Percentiles rank a stretch among this genome's conserved stretches.
phyloP scores from a whole-genome alignment of 2,888 invertebrate species.

The Rapana venosa region DNA sequence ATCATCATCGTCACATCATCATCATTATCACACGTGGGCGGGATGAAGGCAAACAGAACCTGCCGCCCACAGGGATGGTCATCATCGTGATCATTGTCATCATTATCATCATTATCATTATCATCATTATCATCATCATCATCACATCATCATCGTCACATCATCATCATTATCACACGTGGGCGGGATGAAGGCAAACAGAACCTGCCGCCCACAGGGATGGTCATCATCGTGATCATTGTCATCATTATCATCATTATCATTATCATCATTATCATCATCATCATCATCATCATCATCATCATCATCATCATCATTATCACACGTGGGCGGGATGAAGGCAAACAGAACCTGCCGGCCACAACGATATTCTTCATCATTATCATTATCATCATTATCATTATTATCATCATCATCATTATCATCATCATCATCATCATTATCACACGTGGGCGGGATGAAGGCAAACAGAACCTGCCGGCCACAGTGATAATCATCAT shows the following conservation, averaged over 20 bases:
- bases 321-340: constrained; percentile 67
- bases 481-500: neutral
- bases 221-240: neutral
- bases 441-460: constrained; percentile 80
- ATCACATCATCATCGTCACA: neutral
- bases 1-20: neutral
- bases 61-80: constrained; percentile 61
- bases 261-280: neutral
- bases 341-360: constrained; percentile 79
- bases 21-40: no score
- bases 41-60: constrained; percentile 80
- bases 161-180: no score
- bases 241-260: neutral
- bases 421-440: no score
- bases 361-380: no score
- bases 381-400: no score
- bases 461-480: constrained; percentile 80
- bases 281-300: constrained; percentile 1
- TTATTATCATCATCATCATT: no score
- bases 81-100: no score
- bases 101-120: no score
- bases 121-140: no score
- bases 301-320: neutral
- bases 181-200: constrained; percentile 81
- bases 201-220: constrained; percentile 70